A percentile compares a stretch with the other conserved stretches of the same genome.
phyloP scores from a whole-genome alignment of 2,888 invertebrate genomes.

The Aelia acuminata region DNA sequence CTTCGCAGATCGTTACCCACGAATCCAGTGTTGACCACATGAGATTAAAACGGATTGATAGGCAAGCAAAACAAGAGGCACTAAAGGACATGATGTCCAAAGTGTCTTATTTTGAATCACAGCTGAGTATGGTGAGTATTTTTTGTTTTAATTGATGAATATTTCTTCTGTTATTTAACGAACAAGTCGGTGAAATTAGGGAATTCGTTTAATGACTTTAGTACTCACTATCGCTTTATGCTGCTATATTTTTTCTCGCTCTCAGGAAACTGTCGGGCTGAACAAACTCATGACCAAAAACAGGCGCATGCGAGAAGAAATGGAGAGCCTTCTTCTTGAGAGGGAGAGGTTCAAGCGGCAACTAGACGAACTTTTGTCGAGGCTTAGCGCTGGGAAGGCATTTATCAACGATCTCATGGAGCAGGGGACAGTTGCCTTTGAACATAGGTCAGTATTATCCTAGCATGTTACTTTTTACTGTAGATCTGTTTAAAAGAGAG shows the following conservation, averaged over 20 bases:
- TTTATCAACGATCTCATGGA: conserved; percentile 89
- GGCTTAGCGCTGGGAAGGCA: conserved; percentile 82
- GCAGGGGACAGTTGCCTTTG: conserved; percentile 89
- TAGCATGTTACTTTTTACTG: neutral
- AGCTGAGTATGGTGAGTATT: conserved; percentile 50
- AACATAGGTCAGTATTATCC: conserved; percentile 81
- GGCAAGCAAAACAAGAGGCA: conserved; percentile 51
- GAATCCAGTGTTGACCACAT: conserved; percentile 52
- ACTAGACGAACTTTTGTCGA: conserved; percentile 78
- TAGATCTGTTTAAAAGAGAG: too few species aligned
- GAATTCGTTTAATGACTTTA: too few species aligned
- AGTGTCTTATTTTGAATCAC: conserved; percentile 54
- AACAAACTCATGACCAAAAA: conserved; percentile 83
- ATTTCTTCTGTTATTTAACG: too few species aligned
- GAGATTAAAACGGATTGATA: conserved; percentile 48
- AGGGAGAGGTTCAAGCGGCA: conserved; percentile 85
- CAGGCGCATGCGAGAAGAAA: conserved; percentile 80
- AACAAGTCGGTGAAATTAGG: too few species aligned
- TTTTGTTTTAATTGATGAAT: neutral
- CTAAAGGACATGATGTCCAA: conserved; percentile 26
- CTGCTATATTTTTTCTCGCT: neutral
- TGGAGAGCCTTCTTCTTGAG: conserved; percentile 86
- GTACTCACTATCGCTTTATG: neutral
- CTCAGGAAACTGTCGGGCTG: conserved; percentile 78
- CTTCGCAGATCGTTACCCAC: conserved; percentile 37